Evolutionary conservation across 2,113 vertebrate genomes (phyloP), one percentile per base, ranked within the genome.

Genomic region (Harpagus bidentatus): DNA sequence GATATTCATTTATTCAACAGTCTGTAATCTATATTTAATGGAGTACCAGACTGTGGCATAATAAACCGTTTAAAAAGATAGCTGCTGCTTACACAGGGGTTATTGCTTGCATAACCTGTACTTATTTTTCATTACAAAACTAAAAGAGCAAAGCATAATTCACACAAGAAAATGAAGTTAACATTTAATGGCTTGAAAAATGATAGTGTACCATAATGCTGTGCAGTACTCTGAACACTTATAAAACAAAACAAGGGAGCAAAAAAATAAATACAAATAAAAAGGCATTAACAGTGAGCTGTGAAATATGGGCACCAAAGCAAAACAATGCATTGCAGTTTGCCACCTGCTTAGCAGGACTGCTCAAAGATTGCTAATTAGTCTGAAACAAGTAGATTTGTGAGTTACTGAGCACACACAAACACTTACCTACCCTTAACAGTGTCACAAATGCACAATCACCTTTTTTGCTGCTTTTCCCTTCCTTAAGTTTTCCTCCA

Each of bases 21-120:
- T 96, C 96, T 98, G 98, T 98, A 98, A 98, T 98, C 98, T 98
- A 98, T 98, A 98, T 98, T 98, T 98, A 98, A 98, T 98, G 97
- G 98, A 98, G 97, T 98, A 98, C 97, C 98, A 98, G 98, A 97
- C 98, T 98, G 98, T 98, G 97, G 98, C 97, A 98, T 98, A 98
- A 98, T 98, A 98, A 98, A 98, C 97, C 95, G 78, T 98, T 98
- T 98, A 98, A 97, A 98, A 98, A 98, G 97, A 98, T 97, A 98
- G 98, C 98, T 97, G 94, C 97, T 98, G 96, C 96, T 84, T 98
- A 98, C 96, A 97, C 90, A 97, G 95, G 91, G 98, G 97, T 98
- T 98, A 98, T 98, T 98, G 98, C 98, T 98, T 98, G 97, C 97
- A 98, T 98, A 98, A 98, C 98, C 97, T 98, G 97, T 97, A 98